Base-by-base conservation (phyloP, 2,888 invertebrate species). In the Synanthedon myopaeformis region DNA sequence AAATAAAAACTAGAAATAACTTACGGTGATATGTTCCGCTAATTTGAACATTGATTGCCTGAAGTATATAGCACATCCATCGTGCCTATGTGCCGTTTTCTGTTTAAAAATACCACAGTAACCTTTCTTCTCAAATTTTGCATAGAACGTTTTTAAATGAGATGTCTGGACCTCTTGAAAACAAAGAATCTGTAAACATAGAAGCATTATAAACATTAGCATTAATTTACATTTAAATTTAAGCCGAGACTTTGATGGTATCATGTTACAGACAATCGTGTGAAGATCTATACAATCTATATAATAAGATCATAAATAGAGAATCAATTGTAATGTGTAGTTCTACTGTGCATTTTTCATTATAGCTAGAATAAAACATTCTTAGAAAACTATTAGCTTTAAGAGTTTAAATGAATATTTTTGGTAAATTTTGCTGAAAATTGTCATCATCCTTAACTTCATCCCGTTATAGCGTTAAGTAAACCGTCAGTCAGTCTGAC, bases 61-160 rank as follows among this genome's bases (percentile, higher is more conserved):
- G 74, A 91, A 98, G 70, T 95, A 94, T 49, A 97, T 93, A 0
- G 97, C 96, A 76, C 98, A 96, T 0, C 99, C 99, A 79, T 99
- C 99, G 10, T 86, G 84, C 64, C 94, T 91, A 42, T 83, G 81
- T 0, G 94, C 93, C 0, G 96, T 96, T 67, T 96, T 91, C 74
- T 94, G 93, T 77, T 97, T 96, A 74, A 90, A 98, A 3, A 95
- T 71, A 51, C 94, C 92, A 41, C 82, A 78, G 69, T 94, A 96
- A 1, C 96, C 95, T 77, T 82, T 75, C 54, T 72, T 66, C 55
- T 82, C 81, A 55, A 88, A 89, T 68, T 79, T 89, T 52, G 72
- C 73, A 65, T 88, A 92, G 71, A 93, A 92, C 52, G 88, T 83
- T 10, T 80, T 63, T 53, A 94, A 80, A 73, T 96, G 95, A n/a